Evolutionary conservation across 1,140 invertebrate genomes (phyloP), one percentile per base, ranked within the genome.

Genomic region (Coenobita brevimanus): DNA sequence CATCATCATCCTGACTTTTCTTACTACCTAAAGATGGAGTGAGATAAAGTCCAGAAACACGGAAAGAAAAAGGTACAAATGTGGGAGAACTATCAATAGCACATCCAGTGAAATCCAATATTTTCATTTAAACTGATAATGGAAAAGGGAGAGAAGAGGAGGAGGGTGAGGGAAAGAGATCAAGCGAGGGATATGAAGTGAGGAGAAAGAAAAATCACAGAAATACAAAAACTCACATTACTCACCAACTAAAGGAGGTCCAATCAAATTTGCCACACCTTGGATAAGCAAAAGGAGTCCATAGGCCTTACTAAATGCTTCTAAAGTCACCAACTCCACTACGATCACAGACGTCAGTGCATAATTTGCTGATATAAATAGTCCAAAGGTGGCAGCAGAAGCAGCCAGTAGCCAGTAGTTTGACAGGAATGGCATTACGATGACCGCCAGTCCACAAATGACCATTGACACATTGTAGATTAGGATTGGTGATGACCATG

Each of bases 251-350:
- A 98, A 91, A 15, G 97, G 97, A 64, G 97, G 96, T 43, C 97
- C 97, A 90, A 97, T 94, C 1, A 98, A 93, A 92, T 97, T 97
- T 0, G 96, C 97, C 54, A 98, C 92, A 3, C 97, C 97, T 92
- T 98, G 97, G 80, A 98, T 96, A 3, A 98, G 93, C 78, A 97
- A 93, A 50, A 98, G 92, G 83, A 98, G 93, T 15, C 97, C 97
- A 91, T 98, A 98, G 2, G 97, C 97, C 91, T 97, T 97, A 0
- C 97, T 97, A 91, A 99, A 97, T 91, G 95, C 94, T 90, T 98
- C 97, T 38, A 98, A 91, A 4, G 96, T 95, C 83, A 97, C 96
- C 89, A 97, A 93, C 91, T 97, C 96, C 30, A 97, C 97, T 38
- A 97, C 93, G 82, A 97, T 97, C 89, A 97, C 96, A 89, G 96